Percentiles rank a stretch among this genome's conserved stretches.
Conservation (phyloP, 1,140 invertebrate species). For the Planococcus citri region DNA sequence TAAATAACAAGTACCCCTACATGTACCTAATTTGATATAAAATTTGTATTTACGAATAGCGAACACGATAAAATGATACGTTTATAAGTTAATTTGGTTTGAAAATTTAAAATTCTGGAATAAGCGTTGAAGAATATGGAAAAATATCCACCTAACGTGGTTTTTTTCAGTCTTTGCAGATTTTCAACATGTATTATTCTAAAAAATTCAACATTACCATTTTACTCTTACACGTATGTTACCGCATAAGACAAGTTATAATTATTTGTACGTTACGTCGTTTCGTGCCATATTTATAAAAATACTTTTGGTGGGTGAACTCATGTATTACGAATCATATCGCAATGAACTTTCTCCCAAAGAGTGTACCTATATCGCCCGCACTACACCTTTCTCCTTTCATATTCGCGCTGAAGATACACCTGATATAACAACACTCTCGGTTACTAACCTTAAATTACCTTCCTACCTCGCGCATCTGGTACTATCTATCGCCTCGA, state of each 20-base stretch:
- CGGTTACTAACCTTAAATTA: neutral
- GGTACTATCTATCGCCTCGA: neutral
- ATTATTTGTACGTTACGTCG: neutral
- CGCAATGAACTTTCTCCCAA: conserved; percentile 1
- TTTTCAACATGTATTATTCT: no score
- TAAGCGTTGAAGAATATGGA: no score
- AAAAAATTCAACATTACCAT: no score
- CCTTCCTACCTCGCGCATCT: neutral
- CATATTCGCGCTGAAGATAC: neutral
- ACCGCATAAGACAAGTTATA: neutral
- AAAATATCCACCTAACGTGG: no score
- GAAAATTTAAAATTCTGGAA: no score
- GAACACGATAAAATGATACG: no score
- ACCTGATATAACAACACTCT: conserved; percentile 6
- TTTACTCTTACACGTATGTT: neutral
- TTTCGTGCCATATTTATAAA: neutral
- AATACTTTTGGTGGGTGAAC: neutral
- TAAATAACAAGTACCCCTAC: no score
- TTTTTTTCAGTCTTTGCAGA: no score
- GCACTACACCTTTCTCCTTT: neutral
- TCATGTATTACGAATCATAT: conserved; percentile 3
- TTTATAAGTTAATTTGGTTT: no score
- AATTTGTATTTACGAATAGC: no score
- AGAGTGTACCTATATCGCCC: neutral
- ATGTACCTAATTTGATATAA: no score